Base-by-base conservation (phyloP, 1,140 invertebrate species). In the Zophobas morio region DNA sequence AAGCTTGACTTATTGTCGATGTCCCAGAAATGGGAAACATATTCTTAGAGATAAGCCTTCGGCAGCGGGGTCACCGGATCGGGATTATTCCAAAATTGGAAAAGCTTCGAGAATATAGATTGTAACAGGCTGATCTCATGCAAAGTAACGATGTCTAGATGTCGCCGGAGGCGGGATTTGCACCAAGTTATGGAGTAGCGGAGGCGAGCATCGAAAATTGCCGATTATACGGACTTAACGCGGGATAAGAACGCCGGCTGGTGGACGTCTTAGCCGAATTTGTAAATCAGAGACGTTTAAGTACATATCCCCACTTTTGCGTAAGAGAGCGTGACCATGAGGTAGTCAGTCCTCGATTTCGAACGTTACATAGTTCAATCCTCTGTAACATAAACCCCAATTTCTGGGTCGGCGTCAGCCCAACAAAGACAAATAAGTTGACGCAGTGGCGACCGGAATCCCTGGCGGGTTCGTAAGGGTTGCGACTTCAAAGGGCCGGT, bases 141-240 rank as follows among this genome's bases (percentile, higher is more conserved):
- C 78, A 84, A 84, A 84, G 63, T 82, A 80, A 80, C 80, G 79
- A 81, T 72, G 81, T 82, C 81, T 83, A 82, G 80, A 81, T 83
- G 81, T 83, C 80, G 82, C 82, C 80, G 82, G 78, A 70, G 80
- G 80, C 77, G 78, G 53, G 79, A 79, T 83, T 83, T 82, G 60
- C 54, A 57, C 32, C 73, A 79, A 82, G 78, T 83, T 83, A 83
- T 83, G 78, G 78, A 83, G 80, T 83, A 76, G 79, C 75, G 79
- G 73, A 76, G 79, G 74, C 80, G 76, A 78, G 81, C 81, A 82
- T 82, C 79, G 80, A 82, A 84, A 82, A 84, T 84, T 84, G 82
- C 78, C 82, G 81, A 82, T 84, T 84, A 84, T 84, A 80, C 60
- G 39, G 39, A 66, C 60, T 42, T 57, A 40, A 40, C n/a, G 60